Conservation (phyloP, 2,888 invertebrate species). For the Tupiocoris notatus region DNA sequence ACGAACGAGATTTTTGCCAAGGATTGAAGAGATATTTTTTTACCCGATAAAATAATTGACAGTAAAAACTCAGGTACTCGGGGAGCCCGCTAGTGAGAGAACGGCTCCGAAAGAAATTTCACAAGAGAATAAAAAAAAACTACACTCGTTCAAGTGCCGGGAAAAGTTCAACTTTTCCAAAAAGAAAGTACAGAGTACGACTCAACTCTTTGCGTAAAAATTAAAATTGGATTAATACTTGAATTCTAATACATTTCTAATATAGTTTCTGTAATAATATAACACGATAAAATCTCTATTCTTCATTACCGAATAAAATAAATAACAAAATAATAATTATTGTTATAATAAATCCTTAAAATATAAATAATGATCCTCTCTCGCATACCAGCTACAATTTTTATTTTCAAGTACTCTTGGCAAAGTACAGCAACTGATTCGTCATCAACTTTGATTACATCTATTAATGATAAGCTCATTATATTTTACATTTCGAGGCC, state of each 20-base stretch:
- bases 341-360: conserved; percentile 11
- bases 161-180: not conserved
- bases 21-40: not conserved
- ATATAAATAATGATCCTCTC: conserved; percentile 17
- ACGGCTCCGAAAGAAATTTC: not conserved
- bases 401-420: no score
- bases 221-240: conserved; percentile 30
- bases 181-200: conserved; percentile 19
- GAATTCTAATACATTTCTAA: conserved; percentile 32
- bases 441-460: conserved; percentile 33
- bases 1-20: no score
- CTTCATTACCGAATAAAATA: conserved; percentile 16
- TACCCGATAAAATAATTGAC: not conserved
- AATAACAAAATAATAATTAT: conserved; percentile 30
- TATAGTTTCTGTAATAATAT: conserved; percentile 19
- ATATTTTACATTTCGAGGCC: not conserved
- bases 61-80: not conserved
- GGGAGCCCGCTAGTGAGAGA: not conserved
- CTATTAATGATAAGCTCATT: conserved; percentile 35
- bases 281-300: conserved; percentile 36
- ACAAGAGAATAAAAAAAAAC: not conserved
- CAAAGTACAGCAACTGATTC: not conserved
- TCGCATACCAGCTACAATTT: no score
- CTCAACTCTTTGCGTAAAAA: conserved; percentile 30
- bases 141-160: not conserved